These are phyloP conservation scores for Propithecus coquereli DNA, from an alignment of 2,113 vertebrate genomes.

Conservation along the genomic window DNA sequence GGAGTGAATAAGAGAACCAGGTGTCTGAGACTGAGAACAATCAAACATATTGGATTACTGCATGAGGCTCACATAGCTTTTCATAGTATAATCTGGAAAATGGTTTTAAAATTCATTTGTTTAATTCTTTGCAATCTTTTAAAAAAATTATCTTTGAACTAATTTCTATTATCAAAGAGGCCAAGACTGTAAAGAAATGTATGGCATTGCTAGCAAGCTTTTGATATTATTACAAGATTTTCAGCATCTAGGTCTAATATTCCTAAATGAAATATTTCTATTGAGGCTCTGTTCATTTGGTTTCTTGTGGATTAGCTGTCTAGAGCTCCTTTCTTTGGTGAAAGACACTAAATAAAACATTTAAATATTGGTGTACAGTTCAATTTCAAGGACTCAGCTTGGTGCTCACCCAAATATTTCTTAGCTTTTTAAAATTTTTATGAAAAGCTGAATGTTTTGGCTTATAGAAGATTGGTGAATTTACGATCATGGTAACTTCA, in stretches of 20 bases:
- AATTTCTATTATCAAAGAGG: neutral
- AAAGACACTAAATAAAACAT: neutral
- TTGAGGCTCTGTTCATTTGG: neutral
- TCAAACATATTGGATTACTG: neutral
- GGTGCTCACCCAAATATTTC: neutral
- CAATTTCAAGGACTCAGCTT: neutral
- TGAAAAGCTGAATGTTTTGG: neutral
- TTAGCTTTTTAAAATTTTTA: neutral
- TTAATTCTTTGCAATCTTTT: neutral
- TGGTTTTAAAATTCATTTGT: neutral
- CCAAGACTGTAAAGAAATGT: neutral
- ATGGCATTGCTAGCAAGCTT: neutral
- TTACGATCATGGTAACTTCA: neutral
- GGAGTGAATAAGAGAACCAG: neutral
- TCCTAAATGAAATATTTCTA: neutral
- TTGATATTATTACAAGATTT: neutral
- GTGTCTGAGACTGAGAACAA: neutral
- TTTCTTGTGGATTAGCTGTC: neutral
- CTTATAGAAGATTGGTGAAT: neutral
- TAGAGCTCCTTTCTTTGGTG: neutral
- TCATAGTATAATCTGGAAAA: neutral
- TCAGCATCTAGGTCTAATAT: neutral
- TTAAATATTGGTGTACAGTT: neutral
- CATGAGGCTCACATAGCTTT: neutral
- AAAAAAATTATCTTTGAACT: conserved; percentile 2